These are phyloP conservation scores for Halictus ligatus DNA, from an alignment of 2,888 invertebrate genomes.

Conservation along the genomic window DNA sequence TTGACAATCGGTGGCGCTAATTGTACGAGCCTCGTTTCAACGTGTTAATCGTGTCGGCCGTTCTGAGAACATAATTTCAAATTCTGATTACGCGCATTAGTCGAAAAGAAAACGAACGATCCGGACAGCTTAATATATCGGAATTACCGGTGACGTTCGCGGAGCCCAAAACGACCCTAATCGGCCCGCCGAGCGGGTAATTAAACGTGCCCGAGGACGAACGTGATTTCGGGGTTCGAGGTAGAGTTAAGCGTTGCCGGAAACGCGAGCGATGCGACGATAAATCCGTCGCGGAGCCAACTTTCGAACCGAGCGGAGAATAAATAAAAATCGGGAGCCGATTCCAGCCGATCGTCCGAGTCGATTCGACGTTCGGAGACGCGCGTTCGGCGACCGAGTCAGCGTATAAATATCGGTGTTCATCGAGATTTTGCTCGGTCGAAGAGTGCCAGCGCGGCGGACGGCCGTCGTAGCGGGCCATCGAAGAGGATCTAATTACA, in stretches of 20 bases:
- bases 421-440: constrained; percentile 42
- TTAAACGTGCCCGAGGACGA: background rate
- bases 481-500: constrained; percentile 75
- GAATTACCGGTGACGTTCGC: background rate
- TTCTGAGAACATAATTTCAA: too few relatives aligned
- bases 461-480: constrained; percentile 43
- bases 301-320: background rate
- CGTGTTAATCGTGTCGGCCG: too few relatives aligned
- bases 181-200: background rate
- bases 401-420: constrained; percentile 37
- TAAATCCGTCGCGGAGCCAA: constrained; percentile 25
- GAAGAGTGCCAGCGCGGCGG: constrained; percentile 54
- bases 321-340: background rate
- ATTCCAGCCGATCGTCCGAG: constrained; percentile 20
- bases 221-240: background rate
- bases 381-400: constrained; percentile 18
- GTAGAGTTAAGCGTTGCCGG: constrained; percentile 24
- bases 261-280: constrained; percentile 24
- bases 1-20: too few relatives aligned
- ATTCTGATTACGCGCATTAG: background rate
- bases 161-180: background rate
- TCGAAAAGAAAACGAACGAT: background rate
- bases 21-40: too few relatives aligned
- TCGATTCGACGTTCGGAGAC: constrained; percentile 27
- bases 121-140: background rate